Percentiles rank a stretch among this genome's conserved stretches.
Conservation (phyloP, 2,113 vertebrate genomes). For the Heloderma charlesbogerti region DNA sequence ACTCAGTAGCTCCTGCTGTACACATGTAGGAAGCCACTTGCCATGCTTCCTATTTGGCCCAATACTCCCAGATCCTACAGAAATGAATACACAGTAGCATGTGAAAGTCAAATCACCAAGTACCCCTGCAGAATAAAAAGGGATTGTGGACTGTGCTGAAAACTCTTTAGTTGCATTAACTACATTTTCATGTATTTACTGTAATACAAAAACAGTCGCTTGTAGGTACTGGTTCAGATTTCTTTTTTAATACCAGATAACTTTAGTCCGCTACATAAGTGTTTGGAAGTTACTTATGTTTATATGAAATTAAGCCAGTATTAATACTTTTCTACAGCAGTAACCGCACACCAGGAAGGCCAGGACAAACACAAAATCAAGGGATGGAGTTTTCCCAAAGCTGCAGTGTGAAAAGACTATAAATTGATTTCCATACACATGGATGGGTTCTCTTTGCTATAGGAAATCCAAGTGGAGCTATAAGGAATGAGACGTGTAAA, state of each 20-base stretch:
- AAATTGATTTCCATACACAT: slow-evolving; percentile 86
- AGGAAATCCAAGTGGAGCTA: slow-evolving; percentile 90
- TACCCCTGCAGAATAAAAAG: slow-evolving; percentile 67
- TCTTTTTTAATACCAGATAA: slow-evolving; percentile 81
- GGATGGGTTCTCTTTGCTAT: slow-evolving; percentile 88
- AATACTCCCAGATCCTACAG: slow-evolving; percentile 68
- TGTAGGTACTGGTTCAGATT: slow-evolving; percentile 81
- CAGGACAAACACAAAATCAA: slow-evolving; percentile 87
- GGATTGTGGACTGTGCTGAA: slow-evolving; percentile 75
- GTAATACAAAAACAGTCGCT: slow-evolving; percentile 81
- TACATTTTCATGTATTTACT: slow-evolving; percentile 77
- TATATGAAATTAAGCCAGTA: slow-evolving; percentile 88
- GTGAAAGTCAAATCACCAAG: slow-evolving; percentile 69
- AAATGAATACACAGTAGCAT: slow-evolving; percentile 65
- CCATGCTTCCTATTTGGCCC: slow-evolving; percentile 69
- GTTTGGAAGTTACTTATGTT: slow-evolving; percentile 83
- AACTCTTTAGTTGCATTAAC: slow-evolving; percentile 76
- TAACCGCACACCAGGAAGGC: slow-evolving; percentile 93
- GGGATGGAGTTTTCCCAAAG: slow-evolving; percentile 90
- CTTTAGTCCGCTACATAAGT: slow-evolving; percentile 81
- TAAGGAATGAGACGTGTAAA: slow-evolving; percentile 98
- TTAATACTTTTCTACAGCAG: slow-evolving; percentile 93
- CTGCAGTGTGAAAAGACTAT: slow-evolving; percentile 88
- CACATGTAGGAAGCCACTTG: slow-evolving; percentile 64
- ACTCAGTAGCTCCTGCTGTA: slow-evolving; percentile 60